These are phyloP conservation scores for Cephus sareptanus DNA, from an alignment of 2,888 invertebrate genomes.

Conservation along the genomic window DNA sequence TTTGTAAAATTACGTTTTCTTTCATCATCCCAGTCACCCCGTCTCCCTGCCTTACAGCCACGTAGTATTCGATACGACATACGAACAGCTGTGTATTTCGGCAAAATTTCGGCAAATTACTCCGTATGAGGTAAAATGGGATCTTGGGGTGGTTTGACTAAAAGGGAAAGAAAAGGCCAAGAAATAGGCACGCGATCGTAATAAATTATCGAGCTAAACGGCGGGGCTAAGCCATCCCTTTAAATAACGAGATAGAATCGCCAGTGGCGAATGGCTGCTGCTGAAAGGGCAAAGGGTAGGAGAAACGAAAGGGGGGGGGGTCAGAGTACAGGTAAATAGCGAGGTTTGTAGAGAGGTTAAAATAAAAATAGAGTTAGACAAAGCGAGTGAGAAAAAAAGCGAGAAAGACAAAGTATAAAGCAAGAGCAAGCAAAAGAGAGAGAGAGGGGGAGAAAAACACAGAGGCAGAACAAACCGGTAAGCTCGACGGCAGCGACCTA, in stretches of 20 bases:
- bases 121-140: not conserved
- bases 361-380: not conserved
- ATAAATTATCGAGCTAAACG: slow-evolving; percentile 29
- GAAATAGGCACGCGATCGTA: slow-evolving; percentile 29
- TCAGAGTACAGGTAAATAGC: slow-evolving; percentile 12
- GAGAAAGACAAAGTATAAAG: not conserved
- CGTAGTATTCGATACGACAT: fast-evolving
- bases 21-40: not conserved
- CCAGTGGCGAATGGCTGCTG: slow-evolving; percentile 18
- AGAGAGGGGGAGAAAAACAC: not conserved
- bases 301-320: not conserved
- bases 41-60: too few species aligned
- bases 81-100: not conserved
- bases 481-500: slow-evolving; percentile 7
- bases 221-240: slow-evolving; percentile 31
- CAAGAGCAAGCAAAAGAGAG: not conserved
- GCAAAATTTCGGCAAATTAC: not conserved
- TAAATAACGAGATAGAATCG: slow-evolving; percentile 37
- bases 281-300: not conserved
- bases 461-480: not conserved
- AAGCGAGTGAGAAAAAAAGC: not conserved
- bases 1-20: not conserved
- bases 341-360: slow-evolving; percentile 1
- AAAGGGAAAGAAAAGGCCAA: slow-evolving; percentile 2
- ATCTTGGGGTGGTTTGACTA: not conserved